Evolutionary conservation across 2,113 vertebrate genomes (phyloP).

Genomic region (Litocranius walleri): DNA sequence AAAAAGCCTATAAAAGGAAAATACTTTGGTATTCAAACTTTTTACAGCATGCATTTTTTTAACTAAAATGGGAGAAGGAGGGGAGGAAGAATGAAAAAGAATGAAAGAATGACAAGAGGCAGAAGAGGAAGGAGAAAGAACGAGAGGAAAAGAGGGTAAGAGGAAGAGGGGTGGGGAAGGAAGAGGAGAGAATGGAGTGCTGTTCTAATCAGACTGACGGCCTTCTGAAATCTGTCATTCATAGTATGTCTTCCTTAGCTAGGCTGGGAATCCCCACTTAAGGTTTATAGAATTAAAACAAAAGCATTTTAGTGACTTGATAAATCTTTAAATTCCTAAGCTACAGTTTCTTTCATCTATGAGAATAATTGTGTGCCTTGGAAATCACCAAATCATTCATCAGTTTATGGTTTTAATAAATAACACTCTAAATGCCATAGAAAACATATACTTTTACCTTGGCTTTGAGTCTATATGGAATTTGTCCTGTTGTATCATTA

Average conservation of each 20-base stretch:
- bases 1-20: slow-evolving; percentile 54
- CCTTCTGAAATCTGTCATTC: slow-evolving; percentile 5
- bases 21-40: slow-evolving; percentile 36
- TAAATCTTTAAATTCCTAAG: neutral
- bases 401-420: neutral
- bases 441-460: neutral
- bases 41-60: neutral
- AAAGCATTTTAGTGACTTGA: neutral
- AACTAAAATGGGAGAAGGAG: neutral
- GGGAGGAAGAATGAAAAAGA: neutral
- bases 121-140: neutral
- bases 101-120: neutral
- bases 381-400: neutral
- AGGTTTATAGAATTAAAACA: neutral
- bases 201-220: neutral
- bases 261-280: neutral
- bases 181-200: neutral
- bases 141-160: neutral
- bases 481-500: neutral
- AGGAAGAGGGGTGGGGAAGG: neutral
- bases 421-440: neutral
- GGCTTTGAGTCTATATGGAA: neutral
- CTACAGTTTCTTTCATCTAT: neutral
- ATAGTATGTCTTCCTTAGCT: neutral
- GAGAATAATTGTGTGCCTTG: neutral